A percentile compares a stretch with the other conserved stretches of the same genome.
phyloP scores from a whole-genome alignment of 92 coral and sea anemone genomes.

The Zoanthus sansibaricus region DNA sequence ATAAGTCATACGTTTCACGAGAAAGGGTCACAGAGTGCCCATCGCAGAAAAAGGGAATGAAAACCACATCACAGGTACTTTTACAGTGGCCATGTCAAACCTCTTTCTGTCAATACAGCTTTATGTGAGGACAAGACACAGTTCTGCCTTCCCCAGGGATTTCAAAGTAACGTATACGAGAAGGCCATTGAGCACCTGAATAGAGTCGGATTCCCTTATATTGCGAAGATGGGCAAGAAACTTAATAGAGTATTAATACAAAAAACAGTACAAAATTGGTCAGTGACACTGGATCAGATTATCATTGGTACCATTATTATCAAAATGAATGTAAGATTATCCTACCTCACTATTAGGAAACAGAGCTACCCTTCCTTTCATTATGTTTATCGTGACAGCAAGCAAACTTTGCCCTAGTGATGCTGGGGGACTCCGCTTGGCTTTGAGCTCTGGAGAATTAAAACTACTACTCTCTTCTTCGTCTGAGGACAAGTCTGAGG shows the following conservation, averaged over 20 bases:
- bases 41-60: conserved; percentile 32
- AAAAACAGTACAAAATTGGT: too few relatives aligned
- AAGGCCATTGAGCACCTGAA: conserved; percentile 50
- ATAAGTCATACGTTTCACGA: background rate
- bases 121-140: too few relatives aligned
- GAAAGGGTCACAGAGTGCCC: conserved; percentile 47
- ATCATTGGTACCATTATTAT: too few relatives aligned
- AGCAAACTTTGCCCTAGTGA: conserved; percentile 78
- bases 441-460: conserved; percentile 78
- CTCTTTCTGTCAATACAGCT: too few relatives aligned
- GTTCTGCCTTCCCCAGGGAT: conserved; percentile 12
- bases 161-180: conserved; percentile 43
- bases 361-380: conserved; percentile 77
- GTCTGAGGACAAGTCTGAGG: conserved; percentile 82
- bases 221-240: conserved; percentile 48
- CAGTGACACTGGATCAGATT: too few relatives aligned
- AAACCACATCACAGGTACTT: conserved; percentile 51
- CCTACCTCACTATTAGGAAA: conserved; percentile 85
- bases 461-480: conserved; percentile 89
- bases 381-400: conserved; percentile 79
- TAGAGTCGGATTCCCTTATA: conserved; percentile 47
- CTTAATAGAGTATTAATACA: background rate
- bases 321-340: background rate
- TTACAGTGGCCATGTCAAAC: too few relatives aligned
- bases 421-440: conserved; percentile 54